Evolutionary conservation across 1,140 invertebrate species (phyloP).

Genomic region (Uloborus diversus): DNA sequence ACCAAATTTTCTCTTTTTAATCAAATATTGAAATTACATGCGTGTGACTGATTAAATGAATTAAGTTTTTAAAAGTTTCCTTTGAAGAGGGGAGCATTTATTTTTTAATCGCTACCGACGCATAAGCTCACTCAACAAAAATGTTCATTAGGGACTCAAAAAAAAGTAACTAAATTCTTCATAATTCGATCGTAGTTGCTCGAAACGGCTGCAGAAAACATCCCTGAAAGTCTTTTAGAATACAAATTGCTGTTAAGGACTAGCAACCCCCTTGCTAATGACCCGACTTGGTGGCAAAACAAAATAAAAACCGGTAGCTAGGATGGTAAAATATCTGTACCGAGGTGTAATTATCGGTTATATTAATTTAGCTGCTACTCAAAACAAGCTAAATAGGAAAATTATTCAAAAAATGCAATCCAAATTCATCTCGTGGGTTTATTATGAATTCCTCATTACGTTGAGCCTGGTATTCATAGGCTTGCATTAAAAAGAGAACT

Average conservation of each 20-base stretch:
- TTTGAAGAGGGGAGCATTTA: too few species aligned
- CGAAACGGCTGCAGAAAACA: constrained; percentile 23
- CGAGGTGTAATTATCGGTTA: constrained; percentile 54
- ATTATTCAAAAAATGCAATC: constrained; percentile 46
- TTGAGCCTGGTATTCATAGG: constrained; percentile 8
- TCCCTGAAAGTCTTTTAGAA: constrained; percentile 38
- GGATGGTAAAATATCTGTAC: constrained; percentile 36
- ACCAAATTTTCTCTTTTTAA: constrained; percentile 25
- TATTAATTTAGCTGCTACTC: constrained; percentile 55
- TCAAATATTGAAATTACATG: constrained; percentile 15
- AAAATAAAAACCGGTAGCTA: constrained; percentile 39
- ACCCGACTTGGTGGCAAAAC: constrained; percentile 22
- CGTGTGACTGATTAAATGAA: neutral
- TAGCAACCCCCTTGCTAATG: constrained; percentile 20
- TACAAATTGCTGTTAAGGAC: constrained; percentile 35
- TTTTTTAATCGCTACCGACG: constrained; percentile 34
- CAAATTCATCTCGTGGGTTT: constrained; percentile 21
- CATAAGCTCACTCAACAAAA: neutral
- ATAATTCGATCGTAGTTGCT: constrained; percentile 30
- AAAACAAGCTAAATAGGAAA: constrained; percentile 29
- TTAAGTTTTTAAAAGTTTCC: too few species aligned
- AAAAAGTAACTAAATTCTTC: constrained; percentile 5
- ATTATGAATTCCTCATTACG: constrained; percentile 45
- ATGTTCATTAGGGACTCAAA: constrained; percentile 6
- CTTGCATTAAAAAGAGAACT: constrained; percentile 1